Conservation (phyloP, 2,797 vertebrate genomes). For the Neomorphus geoffroyi region DNA sequence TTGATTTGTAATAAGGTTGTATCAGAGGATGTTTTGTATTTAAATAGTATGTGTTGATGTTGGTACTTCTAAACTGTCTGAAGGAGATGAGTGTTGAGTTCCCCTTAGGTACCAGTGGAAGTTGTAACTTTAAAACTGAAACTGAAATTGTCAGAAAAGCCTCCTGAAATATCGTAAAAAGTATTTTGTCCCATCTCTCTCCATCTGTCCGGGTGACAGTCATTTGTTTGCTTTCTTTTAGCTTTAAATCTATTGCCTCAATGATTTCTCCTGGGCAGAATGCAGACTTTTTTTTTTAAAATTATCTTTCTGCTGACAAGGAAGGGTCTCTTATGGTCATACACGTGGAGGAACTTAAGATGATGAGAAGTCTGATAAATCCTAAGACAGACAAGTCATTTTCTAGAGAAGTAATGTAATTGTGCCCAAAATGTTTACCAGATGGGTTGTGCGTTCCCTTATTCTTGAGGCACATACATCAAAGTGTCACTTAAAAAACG, state of each 20-base stretch:
- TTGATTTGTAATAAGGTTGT: background rate
- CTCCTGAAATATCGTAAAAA: background rate
- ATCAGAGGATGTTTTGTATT: background rate
- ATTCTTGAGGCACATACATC: background rate
- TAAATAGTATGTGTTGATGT: background rate
- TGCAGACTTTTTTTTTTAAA: background rate
- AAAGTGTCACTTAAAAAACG: slow-evolving; percentile 8
- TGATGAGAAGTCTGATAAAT: slow-evolving; percentile 2
- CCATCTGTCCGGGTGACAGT: background rate
- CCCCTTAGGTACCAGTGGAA: background rate
- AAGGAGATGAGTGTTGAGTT: background rate
- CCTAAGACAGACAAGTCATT: background rate
- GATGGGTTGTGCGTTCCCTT: background rate
- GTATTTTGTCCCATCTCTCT: background rate
- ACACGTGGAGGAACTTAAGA: background rate
- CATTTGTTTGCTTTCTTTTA: background rate
- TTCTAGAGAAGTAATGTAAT: background rate
- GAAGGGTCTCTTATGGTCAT: background rate
- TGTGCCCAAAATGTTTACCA: background rate
- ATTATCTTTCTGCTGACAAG: slow-evolving; percentile 18
- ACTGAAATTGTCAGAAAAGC: background rate
- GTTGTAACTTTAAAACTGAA: background rate
- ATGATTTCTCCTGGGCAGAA: background rate
- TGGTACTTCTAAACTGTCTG: background rate
- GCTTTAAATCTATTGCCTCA: background rate